Evolutionary conservation across 2,797 vertebrate species (phyloP).

Genomic region (Arvicola amphibius): DNA sequence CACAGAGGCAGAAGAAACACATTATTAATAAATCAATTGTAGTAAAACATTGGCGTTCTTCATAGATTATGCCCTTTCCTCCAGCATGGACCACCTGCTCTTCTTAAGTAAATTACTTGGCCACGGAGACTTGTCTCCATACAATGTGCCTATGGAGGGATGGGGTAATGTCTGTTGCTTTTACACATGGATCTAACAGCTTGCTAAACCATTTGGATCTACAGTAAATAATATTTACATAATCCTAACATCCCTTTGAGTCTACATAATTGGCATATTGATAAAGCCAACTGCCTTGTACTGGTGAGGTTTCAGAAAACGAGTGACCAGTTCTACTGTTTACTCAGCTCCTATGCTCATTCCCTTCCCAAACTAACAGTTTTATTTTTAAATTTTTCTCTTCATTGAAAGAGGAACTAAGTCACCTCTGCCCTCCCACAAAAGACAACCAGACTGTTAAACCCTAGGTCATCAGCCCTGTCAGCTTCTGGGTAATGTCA

Average conservation of each 20-base stretch:
- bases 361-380: not conserved
- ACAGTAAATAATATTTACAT: not conserved
- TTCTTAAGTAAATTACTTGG: not conserved
- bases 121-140: not conserved
- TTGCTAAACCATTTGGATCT: not conserved
- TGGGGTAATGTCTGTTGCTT: not conserved
- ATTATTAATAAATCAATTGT: not conserved
- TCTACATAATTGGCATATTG: not conserved
- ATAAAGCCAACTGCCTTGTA: not conserved
- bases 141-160: rapidly evolving
- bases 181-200: not conserved
- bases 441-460: not conserved
- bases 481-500: too few relatives aligned
- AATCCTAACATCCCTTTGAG: not conserved
- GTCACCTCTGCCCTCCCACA: not conserved
- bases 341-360: rapidly evolving
- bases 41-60: not conserved
- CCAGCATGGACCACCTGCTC: rapidly evolving
- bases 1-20: not conserved
- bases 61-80: too few relatives aligned
- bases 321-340: not conserved
- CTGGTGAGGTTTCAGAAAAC: rapidly evolving
- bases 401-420: rapidly evolving
- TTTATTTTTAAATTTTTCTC: not conserved
- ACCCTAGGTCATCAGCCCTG: not conserved